Base-by-base conservation (phyloP, 2,113 vertebrate species). In the Falco punctatus region DNA sequence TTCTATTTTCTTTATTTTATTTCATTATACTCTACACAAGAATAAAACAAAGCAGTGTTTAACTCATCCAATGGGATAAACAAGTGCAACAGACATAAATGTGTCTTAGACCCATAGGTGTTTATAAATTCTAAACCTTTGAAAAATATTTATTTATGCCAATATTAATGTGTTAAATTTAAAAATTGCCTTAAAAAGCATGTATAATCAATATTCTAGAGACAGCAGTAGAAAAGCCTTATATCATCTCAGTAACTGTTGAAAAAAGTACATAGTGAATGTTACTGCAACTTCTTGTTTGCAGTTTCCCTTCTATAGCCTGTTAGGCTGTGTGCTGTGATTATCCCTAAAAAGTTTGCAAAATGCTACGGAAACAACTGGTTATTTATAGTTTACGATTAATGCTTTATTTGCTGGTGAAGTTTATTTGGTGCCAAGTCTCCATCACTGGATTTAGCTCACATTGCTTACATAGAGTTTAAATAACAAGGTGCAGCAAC, bases 341-440 rank as follows among this genome's bases (percentile, higher is more conserved):
- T 86, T 95, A 86, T 79, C 57, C 19, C n/a, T 66, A 55, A 92
- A 86, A 72, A 28, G 10, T 93, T 62, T 74, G 49, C 51, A 86
- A 96, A 96, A 91, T 79, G 42, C 35, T 83, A 22, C 79, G 72
- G 71, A 88, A 97, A 85, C 69, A 3, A 57, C 92, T 65, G 92
- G 14, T 52, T 97, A 77, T 86, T 92, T 97, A 64, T 59, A 91
- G 24, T 22, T 65, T 91, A 70, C 55, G 58, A 95, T 80, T 92
- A 90, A 82, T 88, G 30, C 7, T 95, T 85, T 91, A 59, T 79
- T 73, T 84, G n/a, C 67, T 75, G 48, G 15, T 58, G 49, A 78
- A 57, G 7, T 58, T 67, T 80, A 32, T 79, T 77, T 89, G 35
- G 21, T 94, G 69, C 75, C 77, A 94, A 82, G 44, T 79, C 69